Conservation (phyloP, 2,797 vertebrate genomes). For the Presbytis comata region DNA sequence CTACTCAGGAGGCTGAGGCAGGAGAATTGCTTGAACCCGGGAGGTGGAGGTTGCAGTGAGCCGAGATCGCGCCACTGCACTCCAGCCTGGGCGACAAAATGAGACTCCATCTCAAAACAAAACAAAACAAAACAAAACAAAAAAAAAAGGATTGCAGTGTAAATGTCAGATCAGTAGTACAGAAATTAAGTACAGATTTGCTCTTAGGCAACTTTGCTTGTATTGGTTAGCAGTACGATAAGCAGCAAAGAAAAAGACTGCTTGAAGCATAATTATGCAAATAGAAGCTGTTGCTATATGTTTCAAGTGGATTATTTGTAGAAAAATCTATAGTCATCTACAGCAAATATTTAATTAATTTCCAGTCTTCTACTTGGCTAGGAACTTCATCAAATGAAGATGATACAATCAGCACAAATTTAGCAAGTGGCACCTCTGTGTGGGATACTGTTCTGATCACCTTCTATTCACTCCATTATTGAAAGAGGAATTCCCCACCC, state of each 20-base stretch:
- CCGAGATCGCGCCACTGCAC: too few species aligned
- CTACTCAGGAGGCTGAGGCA: too few species aligned
- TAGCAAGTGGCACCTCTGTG: neutral
- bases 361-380: neutral
- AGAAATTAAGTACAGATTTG: constrained; percentile 47
- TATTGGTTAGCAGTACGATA: neutral
- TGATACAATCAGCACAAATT: neutral
- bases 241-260: constrained; percentile 4
- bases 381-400: neutral
- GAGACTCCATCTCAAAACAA: too few species aligned
- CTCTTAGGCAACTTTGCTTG: neutral
- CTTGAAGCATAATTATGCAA: constrained; percentile 2
- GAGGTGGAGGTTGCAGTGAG: too few species aligned
- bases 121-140: too few species aligned
- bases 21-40: too few species aligned
- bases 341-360: constrained; percentile 4
- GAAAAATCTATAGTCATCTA: neutral
- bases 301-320: neutral
- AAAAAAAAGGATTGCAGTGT: neutral
- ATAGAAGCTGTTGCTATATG: neutral
- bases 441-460: neutral
- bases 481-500: neutral
- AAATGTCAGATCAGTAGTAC: neutral
- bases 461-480: neutral
- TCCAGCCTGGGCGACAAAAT: too few species aligned